Base-by-base conservation (phyloP, 2,888 invertebrate genomes). In the Thumatha senex region DNA sequence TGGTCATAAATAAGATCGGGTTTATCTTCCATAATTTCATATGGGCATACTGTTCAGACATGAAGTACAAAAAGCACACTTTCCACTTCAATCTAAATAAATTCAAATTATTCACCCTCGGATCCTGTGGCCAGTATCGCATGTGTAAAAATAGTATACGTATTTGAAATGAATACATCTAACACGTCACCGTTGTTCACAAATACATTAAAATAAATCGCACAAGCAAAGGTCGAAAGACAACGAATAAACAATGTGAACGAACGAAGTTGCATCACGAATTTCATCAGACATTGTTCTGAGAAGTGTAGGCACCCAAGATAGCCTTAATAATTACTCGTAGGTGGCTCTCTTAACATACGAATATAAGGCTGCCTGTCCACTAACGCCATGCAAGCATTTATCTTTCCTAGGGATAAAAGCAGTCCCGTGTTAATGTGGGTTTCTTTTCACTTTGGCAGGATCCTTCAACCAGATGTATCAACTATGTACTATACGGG, bases 261-360 rank as follows among this genome's bases (percentile, higher is more conserved):
- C 51, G 40, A 70, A 60, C 51, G 40, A 70, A 60, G 51, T 74
- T 68, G 56, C 72, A 57, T 61, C 63, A 74, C 42, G 42, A 57
- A 51, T 67, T 72, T 67, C 64, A 59, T 61, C 57, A 65, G 46
- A 61, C 69, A 73, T 73, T 73, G 72, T 74, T 72, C 58, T 48
- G 45, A 49, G 53, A 44, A 29, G 44, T 46, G 63, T 62, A 56
- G 57, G 59, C 35, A 50, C 59, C 50, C 56, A 39, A 43, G 18
- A 44, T 34, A 29, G 24, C 14, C 46, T 44, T 52, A 35, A 41
- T 52, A 51, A 51, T 57, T 56, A 38, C 47, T 50, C 30, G 33
- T 52, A 46, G 36, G 49, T 46, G 44, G 39, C 30, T 51, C 42
- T 29, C 36, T 35, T 43, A 41, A 51, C 31, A 51, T 36, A 7